Evolutionary conservation across 2,888 invertebrate genomes (phyloP), one percentile per base, ranked within the genome.

Genomic region (Malthinus seriepunctatus): DNA sequence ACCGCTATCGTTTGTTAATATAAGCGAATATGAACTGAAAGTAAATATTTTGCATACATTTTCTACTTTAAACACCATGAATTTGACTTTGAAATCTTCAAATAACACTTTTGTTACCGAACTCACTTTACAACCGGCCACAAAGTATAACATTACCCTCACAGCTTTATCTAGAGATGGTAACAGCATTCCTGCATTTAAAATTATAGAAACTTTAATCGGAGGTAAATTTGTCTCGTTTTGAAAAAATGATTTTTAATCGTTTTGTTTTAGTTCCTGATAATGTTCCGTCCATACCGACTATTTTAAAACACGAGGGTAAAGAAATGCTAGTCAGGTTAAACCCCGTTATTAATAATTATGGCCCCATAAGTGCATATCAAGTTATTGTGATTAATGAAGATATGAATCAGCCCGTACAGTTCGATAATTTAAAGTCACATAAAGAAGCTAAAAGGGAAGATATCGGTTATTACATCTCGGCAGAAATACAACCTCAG

Each of bases 291-390:
- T 80, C 81, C 1, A 81, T 84, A 51, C 91, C 94, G 15, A 79
- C 81, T 69, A 81, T 93, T 11, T 67, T 87, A 8, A 83, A 84
- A 45, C 83, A 84, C 59, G 83, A 82, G 11, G 84, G 85, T 6
- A 82, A 83, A 8, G 84, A 84, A 51, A 86, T 92, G 71, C 82
- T 83, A 0, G 82, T 95, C 4, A 82, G 84, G 65, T 81, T 95
- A 32, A 82, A 85, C 8, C 83, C 88, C 63, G 86, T 88, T 1
- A 81, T 79, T 49, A 90, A 93, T 76, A 84, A 88, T 39, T 89
- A 89, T 73, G 94, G 94, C 0, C 94, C 94, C 0, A 82, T 94
- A 0, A 85, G 84, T 10, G 83, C 84, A 67, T 91, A 94, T 69
- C 83, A 88, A 69, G 80, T 95, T 35, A 85, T 92, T 37, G 86